A percentile compares a stretch with the other conserved stretches of the same genome.
phyloP scores from a whole-genome alignment of 2,888 invertebrate species.

The Boloria selene region DNA sequence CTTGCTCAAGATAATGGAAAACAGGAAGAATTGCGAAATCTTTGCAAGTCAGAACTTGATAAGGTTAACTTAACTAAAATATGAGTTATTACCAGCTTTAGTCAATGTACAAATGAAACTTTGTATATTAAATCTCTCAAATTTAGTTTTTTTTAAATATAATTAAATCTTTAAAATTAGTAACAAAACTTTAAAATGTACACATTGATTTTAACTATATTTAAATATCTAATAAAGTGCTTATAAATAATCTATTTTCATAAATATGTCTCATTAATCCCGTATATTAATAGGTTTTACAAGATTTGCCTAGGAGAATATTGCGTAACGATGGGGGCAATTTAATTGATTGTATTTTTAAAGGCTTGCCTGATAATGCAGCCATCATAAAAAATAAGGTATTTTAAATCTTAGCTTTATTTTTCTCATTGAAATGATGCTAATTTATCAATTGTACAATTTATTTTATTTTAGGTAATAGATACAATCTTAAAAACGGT shows the following conservation, averaged over 20 bases:
- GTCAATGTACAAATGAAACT: background rate
- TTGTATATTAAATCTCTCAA: no score
- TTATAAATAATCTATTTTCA: background rate
- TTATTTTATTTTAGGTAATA: conserved; percentile 52
- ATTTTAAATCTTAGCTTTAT: conserved; percentile 15
- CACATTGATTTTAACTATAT: no score
- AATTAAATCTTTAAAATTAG: no score
- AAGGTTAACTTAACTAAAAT: conserved; percentile 50
- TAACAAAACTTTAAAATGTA: background rate
- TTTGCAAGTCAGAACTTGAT: conserved; percentile 58
- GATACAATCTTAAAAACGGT: conserved; percentile 60
- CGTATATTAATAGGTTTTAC: conserved; percentile 55
- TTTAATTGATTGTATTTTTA: conserved; percentile 62
- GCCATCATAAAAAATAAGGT: conserved; percentile 61
- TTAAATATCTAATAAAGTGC: no score
- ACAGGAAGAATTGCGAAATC: conserved; percentile 60
- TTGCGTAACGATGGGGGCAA: conserved; percentile 64
- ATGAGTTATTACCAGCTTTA: no score
- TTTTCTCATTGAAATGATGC: no score
- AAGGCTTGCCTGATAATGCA: conserved; percentile 58
- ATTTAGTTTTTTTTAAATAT: no score
- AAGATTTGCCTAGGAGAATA: conserved; percentile 58
- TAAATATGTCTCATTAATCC: conserved; percentile 14
- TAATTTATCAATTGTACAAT: background rate
- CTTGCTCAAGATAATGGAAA: conserved; percentile 59